Evolutionary conservation across 1,140 invertebrate species (phyloP).

Genomic region (Drosophila pruinosa): DNA sequence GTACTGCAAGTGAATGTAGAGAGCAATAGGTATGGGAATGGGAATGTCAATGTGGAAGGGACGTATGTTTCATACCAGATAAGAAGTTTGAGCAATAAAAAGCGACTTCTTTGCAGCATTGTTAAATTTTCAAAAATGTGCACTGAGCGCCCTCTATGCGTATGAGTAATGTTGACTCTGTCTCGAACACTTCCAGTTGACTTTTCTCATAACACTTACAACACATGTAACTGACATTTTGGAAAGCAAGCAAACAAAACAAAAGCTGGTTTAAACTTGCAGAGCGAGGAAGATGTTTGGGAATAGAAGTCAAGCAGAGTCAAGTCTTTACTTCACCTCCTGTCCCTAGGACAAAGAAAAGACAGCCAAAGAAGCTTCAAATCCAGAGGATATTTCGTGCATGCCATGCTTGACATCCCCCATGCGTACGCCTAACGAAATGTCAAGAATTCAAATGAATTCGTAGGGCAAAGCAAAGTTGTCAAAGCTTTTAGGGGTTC

Average conservation of each 20-base stretch:
- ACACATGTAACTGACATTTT: conserved; percentile 70
- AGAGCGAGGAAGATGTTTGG: not conserved
- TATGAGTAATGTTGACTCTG: conserved; percentile 20
- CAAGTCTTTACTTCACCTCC: not conserved
- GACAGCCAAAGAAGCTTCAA: conserved; percentile 38
- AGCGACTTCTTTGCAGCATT: not conserved
- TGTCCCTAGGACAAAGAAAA: not conserved
- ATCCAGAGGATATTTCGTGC: conserved; percentile 43
- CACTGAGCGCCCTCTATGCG: conserved; percentile 9
- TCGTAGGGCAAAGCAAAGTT: conserved; percentile 35
- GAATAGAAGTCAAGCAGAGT: not conserved
- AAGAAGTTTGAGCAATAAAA: conserved; percentile 1
- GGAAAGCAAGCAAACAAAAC: conserved; percentile 54
- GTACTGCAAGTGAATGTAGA: not conserved
- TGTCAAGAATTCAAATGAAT: conserved; percentile 74
- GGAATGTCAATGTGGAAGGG: too few relatives aligned
- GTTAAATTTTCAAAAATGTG: not conserved
- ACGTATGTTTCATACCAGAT: conserved; percentile 5
- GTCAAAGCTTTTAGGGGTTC: conserved; percentile 34
- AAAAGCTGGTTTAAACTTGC: conserved; percentile 32
- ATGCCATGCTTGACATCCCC: conserved; percentile 29
- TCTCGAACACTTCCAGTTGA: conserved; percentile 43
- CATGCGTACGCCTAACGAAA: conserved; percentile 18
- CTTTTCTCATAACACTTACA: conserved; percentile 49
- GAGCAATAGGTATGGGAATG: too few relatives aligned